These are phyloP conservation scores for Thalassaphorura encarpata DNA, from an alignment of 1,140 invertebrate genomes.

Conservation along the genomic window DNA sequence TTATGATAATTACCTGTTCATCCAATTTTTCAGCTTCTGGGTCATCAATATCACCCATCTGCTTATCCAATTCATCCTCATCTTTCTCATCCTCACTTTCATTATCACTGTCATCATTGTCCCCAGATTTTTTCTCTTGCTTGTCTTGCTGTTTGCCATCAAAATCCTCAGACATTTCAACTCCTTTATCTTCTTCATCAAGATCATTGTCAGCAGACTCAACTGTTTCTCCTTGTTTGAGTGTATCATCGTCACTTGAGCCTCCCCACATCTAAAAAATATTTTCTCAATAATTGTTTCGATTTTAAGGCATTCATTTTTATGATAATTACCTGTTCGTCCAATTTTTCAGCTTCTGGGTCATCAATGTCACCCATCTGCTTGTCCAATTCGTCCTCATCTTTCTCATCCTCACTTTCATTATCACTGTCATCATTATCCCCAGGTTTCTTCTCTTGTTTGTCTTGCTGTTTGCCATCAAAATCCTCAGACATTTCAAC, in stretches of 20 bases:
- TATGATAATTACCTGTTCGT: slow-evolving; percentile 41
- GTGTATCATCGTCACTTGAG: slow-evolving; percentile 84
- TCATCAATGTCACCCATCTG: slow-evolving; percentile 90
- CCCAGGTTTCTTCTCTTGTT: slow-evolving; percentile 56
- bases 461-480: slow-evolving; percentile 71
- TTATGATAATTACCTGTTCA: slow-evolving; percentile 43
- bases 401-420: slow-evolving; percentile 47
- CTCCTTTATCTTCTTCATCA: slow-evolving; percentile 79
- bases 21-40: slow-evolving; percentile 59
- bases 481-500: slow-evolving; percentile 91
- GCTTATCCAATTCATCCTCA: slow-evolving; percentile 74
- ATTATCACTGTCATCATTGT: slow-evolving; percentile 48
- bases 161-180: slow-evolving; percentile 37
- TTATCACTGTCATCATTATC: slow-evolving; percentile 49
- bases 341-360: slow-evolving; percentile 59
- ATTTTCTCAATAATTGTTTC: too few species aligned
- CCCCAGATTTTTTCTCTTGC: slow-evolving; percentile 54
- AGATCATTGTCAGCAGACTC: slow-evolving; percentile 60
- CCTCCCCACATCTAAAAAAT: too few species aligned
- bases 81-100: slow-evolving; percentile 50
- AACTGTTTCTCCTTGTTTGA: slow-evolving; percentile 61
- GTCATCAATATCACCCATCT: slow-evolving; percentile 90
- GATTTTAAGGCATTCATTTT: too few species aligned
- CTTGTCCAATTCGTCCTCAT: slow-evolving; percentile 75
- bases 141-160: slow-evolving; percentile 42